Evolutionary conservation across 2,113 vertebrate genomes (phyloP), one percentile per base, ranked within the genome.

Genomic region (Origma solitaria): DNA sequence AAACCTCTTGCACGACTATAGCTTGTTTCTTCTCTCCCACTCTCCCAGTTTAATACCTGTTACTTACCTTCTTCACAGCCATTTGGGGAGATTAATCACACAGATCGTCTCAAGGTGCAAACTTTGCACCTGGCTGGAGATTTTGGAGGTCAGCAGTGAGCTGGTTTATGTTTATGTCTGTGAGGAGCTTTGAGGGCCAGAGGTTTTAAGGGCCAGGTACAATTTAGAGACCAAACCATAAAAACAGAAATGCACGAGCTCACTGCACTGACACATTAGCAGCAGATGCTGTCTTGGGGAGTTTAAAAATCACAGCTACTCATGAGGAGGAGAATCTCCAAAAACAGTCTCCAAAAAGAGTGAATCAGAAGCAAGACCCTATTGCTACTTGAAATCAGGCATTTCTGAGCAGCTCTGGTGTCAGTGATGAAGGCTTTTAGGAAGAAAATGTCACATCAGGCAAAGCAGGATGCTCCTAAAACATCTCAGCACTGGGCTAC

Each of bases 21-120:
- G 8, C 18, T 72, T 11, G 3, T 69, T 77, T 58, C 86, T 57
- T 28, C 54, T 45, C 53, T 71, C 61, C 37, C 62, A 8, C 28
- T 49, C 85, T 61, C 23, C 2, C 40, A 1, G 53, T 33, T 23
- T 44, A 28, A 30, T 69, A 45, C 61, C 66, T 73, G 28, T 75
- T 68, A 35, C 76, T 75, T 65, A 25, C 71, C 71, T 71, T 77
- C 79, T 47, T 40, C 85, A 11, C 87, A 88, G 85, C 45, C 20
- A 23, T 50, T 1, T 82, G 86, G 83, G 80, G 56, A 82, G 49
- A 64, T 82, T 51, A 70, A 83, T 73, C 78, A 49, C 60, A 47
- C 80, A 94, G 75, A 66, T 58, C 12, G 3, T 93, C 71, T 94
- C 93, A 90, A 93, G 42, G 42, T 44, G 42, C 93, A 90, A 93